Conservation (phyloP, 2,888 invertebrate species). For the Colostygia pectinataria region DNA sequence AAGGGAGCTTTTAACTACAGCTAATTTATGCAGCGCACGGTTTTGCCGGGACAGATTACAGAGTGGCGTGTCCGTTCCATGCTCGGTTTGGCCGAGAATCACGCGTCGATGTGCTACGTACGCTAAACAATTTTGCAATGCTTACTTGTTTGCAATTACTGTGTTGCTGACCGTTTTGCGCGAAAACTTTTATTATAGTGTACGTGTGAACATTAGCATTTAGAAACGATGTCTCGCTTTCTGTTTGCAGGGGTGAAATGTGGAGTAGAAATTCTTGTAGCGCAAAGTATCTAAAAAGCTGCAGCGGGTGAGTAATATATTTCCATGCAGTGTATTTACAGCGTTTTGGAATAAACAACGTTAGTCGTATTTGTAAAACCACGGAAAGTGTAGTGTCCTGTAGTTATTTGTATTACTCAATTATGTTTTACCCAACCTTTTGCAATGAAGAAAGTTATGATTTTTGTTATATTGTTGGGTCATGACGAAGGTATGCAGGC, state of each 20-base stretch:
- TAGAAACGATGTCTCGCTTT: not conserved
- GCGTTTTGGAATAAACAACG: not conserved
- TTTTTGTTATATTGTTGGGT: too few relatives aligned
- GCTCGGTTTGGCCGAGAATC: conserved; percentile 58
- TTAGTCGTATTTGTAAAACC: too few relatives aligned
- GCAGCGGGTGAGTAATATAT: not conserved
- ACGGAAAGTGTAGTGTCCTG: too few relatives aligned
- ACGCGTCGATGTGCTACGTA: conserved; percentile 60
- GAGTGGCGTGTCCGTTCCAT: conserved; percentile 63
- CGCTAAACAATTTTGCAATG: conserved; percentile 54
- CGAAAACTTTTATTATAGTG: not conserved
- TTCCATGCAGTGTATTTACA: not conserved
- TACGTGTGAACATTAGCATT: conserved; percentile 5
- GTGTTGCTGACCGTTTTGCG: not conserved
- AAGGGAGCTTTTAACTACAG: conserved; percentile 78
- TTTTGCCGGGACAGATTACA: conserved; percentile 75
- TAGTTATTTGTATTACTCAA: too few relatives aligned
- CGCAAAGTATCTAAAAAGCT: not conserved
- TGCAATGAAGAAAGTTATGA: too few relatives aligned
- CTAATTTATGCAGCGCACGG: conserved; percentile 78
- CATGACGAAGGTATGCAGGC: too few relatives aligned
- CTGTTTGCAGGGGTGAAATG: not conserved
- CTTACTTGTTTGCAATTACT: conserved; percentile 51
- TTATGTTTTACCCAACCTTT: too few relatives aligned
- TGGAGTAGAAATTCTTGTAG: not conserved